Evolutionary conservation across 1,140 invertebrate species (phyloP).

Genomic region (Caerostris darwini): DNA sequence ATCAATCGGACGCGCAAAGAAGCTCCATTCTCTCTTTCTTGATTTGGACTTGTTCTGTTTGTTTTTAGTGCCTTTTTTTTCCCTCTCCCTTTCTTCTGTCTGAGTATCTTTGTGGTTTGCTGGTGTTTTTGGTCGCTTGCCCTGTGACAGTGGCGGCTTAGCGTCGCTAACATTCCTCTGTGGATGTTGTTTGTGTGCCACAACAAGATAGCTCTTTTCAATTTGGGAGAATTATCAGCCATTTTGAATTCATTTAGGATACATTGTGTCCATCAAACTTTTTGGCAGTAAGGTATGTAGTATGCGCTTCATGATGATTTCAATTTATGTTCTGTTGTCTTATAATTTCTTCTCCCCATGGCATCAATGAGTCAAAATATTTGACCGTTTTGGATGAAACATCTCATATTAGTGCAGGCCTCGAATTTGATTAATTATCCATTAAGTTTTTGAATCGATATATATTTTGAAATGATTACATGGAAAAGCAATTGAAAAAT

Average conservation of each 20-base stretch:
- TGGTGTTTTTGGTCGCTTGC: slow-evolving; percentile 37
- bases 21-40: slow-evolving; percentile 44
- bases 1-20: slow-evolving; percentile 37
- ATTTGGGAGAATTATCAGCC: not conserved
- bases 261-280: not conserved
- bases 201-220: not conserved
- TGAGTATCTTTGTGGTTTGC: slow-evolving; percentile 24
- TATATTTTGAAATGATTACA: too few relatives aligned
- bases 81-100: slow-evolving; percentile 30
- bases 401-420: too few relatives aligned
- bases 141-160: slow-evolving; percentile 34
- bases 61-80: not conserved
- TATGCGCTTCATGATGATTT: not conserved
- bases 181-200: not conserved
- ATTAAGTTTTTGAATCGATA: too few relatives aligned
- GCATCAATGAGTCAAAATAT: too few relatives aligned
- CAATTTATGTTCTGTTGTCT: not conserved
- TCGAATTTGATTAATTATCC: too few relatives aligned
- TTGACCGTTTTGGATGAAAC: too few relatives aligned
- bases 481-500: too few relatives aligned
- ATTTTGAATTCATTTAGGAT: slow-evolving; percentile 3
- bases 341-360: too few relatives aligned
- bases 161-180: slow-evolving; percentile 29
- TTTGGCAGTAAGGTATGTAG: not conserved
- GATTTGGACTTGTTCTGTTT: slow-evolving; percentile 39